A percentile compares a stretch with the other conserved stretches of the same genome.
phyloP scores from a whole-genome alignment of 2,797 vertebrate genomes.

The Rhadinocentrus ornatus region DNA sequence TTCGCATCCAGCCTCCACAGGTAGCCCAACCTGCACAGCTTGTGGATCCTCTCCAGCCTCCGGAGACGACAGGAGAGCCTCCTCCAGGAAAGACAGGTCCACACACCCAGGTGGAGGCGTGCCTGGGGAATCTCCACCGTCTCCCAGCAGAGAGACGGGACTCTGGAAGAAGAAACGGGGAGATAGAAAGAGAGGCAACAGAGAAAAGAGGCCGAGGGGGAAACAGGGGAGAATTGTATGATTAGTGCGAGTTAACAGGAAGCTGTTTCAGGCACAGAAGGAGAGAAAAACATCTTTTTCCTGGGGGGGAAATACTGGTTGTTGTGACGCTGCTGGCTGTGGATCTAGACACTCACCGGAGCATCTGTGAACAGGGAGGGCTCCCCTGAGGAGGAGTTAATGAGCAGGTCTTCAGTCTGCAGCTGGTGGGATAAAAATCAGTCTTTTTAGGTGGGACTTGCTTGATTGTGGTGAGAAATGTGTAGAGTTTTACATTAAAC shows the following conservation, averaged over 20 bases:
- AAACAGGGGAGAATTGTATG: constrained; percentile 14
- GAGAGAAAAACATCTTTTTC: constrained; percentile 47
- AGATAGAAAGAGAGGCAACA: constrained; percentile 18
- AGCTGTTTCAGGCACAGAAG: constrained; percentile 44
- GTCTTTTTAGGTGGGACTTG: constrained; percentile 34
- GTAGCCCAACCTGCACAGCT: constrained; percentile 46
- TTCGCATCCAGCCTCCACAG: constrained; percentile 59
- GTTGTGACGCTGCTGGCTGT: constrained; percentile 62
- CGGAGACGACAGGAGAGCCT: constrained; percentile 83
- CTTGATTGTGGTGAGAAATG: constrained; percentile 17
- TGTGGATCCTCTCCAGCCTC: constrained; percentile 66
- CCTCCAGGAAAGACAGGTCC: constrained; percentile 87
- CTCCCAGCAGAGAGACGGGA: constrained; percentile 84
- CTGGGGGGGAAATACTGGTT: constrained; percentile 37
- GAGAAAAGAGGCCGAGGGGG: constrained; percentile 3
- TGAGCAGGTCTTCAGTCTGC: constrained; percentile 86
- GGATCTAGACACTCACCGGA: constrained; percentile 81
- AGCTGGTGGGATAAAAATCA: constrained; percentile 77
- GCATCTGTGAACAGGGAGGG: constrained; percentile 84
- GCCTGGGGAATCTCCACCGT: constrained; percentile 78
- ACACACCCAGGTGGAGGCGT: constrained; percentile 81
- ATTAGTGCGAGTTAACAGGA: constrained; percentile 61
- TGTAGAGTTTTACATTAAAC: constrained; percentile 19
- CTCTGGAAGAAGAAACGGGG: constrained; percentile 69
- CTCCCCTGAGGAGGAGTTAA: constrained; percentile 85